Conservation (phyloP, 1,140 invertebrate species). For the Drosophila pseudoananassae region DNA sequence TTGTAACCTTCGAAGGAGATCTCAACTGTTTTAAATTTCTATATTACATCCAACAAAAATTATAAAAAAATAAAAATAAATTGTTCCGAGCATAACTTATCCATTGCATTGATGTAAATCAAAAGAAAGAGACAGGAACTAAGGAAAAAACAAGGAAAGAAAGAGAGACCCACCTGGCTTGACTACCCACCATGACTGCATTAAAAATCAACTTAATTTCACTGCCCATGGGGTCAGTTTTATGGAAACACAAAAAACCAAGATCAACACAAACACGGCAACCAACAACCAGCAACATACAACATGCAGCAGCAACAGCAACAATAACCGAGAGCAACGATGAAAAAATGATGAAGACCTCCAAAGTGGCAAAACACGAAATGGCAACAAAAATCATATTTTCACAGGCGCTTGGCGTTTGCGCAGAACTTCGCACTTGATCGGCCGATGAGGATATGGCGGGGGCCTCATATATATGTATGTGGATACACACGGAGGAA, state of each 20-base stretch:
- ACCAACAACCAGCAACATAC: constrained; percentile 26
- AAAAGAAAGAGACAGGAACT: constrained; percentile 24
- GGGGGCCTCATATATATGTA: neutral
- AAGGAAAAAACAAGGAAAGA: constrained; percentile 1
- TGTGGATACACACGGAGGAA: neutral
- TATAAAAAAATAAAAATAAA: neutral
- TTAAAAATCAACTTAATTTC: constrained; percentile 74
- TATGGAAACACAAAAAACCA: constrained; percentile 48
- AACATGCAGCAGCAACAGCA: constrained; percentile 26
- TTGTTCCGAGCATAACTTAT: neutral
- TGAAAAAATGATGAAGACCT: constrained; percentile 65
- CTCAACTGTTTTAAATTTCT: no score
- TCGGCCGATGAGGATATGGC: constrained; percentile 14
- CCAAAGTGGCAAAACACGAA: constrained; percentile 71
- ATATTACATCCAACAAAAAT: neutral
- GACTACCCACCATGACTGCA: constrained; percentile 75
- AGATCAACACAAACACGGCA: constrained; percentile 42
- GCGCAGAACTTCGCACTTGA: constrained; percentile 82
- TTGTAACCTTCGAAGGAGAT: no score
- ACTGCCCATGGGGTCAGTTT: constrained; percentile 57
- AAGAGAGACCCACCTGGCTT: constrained; percentile 47
- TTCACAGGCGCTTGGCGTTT: constrained; percentile 82
- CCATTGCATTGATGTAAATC: constrained; percentile 20
- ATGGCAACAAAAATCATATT: constrained; percentile 77
- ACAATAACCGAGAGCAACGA: constrained; percentile 42